Conservation (phyloP, 1,140 invertebrate genomes). For the honey bee (Apis mellifera) region DNA sequence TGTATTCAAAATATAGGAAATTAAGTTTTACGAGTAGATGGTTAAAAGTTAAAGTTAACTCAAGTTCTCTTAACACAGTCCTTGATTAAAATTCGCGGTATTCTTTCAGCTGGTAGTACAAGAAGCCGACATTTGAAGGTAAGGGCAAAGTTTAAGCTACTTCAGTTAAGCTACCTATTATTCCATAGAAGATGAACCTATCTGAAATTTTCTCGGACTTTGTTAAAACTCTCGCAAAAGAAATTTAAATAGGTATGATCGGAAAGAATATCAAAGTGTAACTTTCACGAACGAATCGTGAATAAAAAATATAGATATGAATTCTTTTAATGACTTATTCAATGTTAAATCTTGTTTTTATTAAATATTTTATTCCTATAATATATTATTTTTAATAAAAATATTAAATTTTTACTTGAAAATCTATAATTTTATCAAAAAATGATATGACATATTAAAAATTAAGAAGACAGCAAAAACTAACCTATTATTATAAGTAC, state of each 20-base stretch:
- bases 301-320: too few relatives aligned
- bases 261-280: not conserved
- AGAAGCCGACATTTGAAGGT: slow-evolving; percentile 31
- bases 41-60: slow-evolving; percentile 15
- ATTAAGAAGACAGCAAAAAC: too few relatives aligned
- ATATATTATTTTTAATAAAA: too few relatives aligned
- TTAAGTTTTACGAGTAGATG: not conserved
- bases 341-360: too few relatives aligned
- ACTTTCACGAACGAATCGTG: too few relatives aligned
- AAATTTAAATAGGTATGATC: slow-evolving; percentile 57
- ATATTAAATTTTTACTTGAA: too few relatives aligned
- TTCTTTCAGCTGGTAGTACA: not conserved
- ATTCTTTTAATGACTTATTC: too few relatives aligned
- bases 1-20: not conserved
- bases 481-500: too few relatives aligned
- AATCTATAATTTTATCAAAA: too few relatives aligned
- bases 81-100: slow-evolving; percentile 61
- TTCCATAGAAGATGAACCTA: slow-evolving; percentile 38
- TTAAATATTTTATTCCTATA: too few relatives aligned
- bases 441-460: too few relatives aligned
- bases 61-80: slow-evolving; percentile 31
- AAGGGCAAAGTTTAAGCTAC: slow-evolving; percentile 41
- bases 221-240: slow-evolving; percentile 46
- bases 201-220: slow-evolving; percentile 29
- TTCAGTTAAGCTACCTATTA: slow-evolving; percentile 59